These are phyloP conservation scores for Tragelaphus strepsiceros DNA, from an alignment of 2,113 vertebrate genomes.

Conservation along the genomic window DNA sequence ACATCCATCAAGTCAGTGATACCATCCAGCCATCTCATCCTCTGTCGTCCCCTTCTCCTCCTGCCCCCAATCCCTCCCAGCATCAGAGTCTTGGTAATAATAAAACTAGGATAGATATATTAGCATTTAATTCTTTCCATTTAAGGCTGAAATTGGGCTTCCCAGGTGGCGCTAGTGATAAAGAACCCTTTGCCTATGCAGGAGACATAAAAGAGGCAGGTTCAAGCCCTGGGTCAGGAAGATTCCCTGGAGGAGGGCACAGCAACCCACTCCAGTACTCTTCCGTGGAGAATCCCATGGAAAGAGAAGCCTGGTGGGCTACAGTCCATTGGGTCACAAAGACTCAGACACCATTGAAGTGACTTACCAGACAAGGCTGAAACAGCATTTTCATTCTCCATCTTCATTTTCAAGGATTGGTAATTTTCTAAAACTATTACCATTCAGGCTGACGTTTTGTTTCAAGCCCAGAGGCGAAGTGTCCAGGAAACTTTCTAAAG, in stretches of 20 bases:
- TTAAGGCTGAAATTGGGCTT: too few species aligned
- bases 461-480: neutral
- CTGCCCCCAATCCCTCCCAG: too few species aligned
- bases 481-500: neutral
- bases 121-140: too few species aligned
- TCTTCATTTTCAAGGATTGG: neutral
- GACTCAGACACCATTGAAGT: neutral
- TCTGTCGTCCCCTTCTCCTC: too few species aligned
- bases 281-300: neutral
- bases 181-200: too few species aligned
- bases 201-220: too few species aligned
- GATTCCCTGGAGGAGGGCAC: neutral
- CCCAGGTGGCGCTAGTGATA: too few species aligned
- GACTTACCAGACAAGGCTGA: neutral
- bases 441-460: neutral
- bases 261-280: neutral
- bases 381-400: neutral
- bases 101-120: too few species aligned
- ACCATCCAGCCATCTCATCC: too few species aligned
- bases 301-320: neutral
- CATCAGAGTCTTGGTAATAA: too few species aligned
- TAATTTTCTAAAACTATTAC: neutral
- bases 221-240: neutral
- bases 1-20: too few species aligned
- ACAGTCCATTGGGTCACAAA: accelerated